These are phyloP conservation scores for Scartelaos histophorus DNA, from an alignment of 2,113 vertebrate species.

Conservation along the genomic window DNA sequence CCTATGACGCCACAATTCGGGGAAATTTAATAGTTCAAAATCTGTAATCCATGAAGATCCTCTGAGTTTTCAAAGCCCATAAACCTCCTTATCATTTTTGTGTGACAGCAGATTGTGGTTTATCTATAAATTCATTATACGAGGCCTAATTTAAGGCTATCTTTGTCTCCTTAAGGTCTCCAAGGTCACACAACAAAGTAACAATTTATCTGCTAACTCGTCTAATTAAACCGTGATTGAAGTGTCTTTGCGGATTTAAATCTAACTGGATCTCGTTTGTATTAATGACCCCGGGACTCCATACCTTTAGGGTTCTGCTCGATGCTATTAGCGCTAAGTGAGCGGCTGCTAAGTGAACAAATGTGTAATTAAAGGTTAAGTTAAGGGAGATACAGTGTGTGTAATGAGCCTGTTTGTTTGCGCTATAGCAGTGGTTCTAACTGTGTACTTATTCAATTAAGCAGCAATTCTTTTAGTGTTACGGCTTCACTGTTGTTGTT, in stretches of 20 bases:
- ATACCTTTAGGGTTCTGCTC: conserved; percentile 38
- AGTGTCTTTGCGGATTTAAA: conserved; percentile 4
- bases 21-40: no score
- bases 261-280: conserved; percentile 18
- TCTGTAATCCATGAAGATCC: no score
- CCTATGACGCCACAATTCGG: no score
- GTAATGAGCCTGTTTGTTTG: conserved; percentile 68
- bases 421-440: conserved; percentile 6
- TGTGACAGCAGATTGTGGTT: no score
- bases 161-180: no score
- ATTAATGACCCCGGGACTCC: conserved; percentile 34
- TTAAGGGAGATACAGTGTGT: conserved; percentile 41
- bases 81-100: no score
- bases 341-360: conserved; percentile 59
- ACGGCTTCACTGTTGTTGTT: no score
- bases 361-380: conserved; percentile 63
- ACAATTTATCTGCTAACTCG: conserved; percentile 16
- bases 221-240: conserved; percentile 29
- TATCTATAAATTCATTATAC: no score
- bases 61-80: no score
- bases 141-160: no score
- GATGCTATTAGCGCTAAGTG: conserved; percentile 40
- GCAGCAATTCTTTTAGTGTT: neutral
- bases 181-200: neutral
- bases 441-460: neutral